Conservation (phyloP, 2,113 vertebrate genomes). For the Cyanoliseus patagonus region DNA sequence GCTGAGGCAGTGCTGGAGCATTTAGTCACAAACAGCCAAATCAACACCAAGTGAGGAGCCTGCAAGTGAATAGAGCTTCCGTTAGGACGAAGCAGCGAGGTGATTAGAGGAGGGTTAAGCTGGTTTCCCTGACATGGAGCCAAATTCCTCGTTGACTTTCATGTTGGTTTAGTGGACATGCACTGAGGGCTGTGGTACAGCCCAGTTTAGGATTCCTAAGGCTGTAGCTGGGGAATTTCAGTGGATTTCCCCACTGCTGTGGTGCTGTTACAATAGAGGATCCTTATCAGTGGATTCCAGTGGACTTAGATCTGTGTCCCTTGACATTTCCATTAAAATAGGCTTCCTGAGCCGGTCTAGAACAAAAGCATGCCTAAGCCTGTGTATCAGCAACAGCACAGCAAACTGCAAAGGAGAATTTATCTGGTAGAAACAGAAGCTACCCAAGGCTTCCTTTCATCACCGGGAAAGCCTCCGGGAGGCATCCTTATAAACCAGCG, state of each 20-base stretch:
- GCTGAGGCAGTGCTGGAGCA: accelerated
- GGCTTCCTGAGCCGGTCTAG: not conserved
- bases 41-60: not conserved
- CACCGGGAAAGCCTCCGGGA: not conserved
- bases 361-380: not conserved
- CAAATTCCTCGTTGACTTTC: conserved; percentile 12
- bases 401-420: not conserved
- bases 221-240: not conserved
- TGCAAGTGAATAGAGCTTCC: not conserved
- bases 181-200: not conserved
- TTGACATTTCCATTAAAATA: conserved; percentile 12
- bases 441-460: not conserved
- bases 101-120: not conserved
- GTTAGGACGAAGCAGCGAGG: accelerated
- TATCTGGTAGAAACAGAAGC: not conserved
- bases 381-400: accelerated
- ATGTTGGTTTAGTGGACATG: not conserved
- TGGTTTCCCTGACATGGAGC: not conserved
- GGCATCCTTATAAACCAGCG: not conserved
- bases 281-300: conserved; percentile 55
- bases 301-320: not conserved
- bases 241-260: conserved; percentile 14
- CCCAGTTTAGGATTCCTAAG: not conserved
- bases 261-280: not conserved
- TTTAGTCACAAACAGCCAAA: not conserved